Conservation (phyloP, 2,797 vertebrate species). For the Dendrocincla tyrannina region DNA sequence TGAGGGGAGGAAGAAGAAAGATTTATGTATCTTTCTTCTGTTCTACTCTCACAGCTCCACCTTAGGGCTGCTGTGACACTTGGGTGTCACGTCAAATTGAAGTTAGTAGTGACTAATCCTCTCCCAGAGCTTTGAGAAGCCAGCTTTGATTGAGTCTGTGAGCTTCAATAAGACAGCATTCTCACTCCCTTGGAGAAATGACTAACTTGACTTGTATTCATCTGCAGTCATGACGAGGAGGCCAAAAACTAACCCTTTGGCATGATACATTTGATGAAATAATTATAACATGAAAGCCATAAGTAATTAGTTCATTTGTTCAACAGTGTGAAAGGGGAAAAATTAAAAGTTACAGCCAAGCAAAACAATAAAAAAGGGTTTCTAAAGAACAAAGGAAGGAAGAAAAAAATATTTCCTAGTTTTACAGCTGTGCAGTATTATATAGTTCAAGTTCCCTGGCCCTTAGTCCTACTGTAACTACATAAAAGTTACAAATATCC, state of each 20-base stretch:
- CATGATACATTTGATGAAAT: neutral
- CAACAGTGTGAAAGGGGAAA: neutral
- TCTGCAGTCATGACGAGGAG: neutral
- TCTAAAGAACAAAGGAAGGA: neutral
- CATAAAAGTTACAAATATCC: neutral
- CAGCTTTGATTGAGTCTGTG: slow-evolving; percentile 21
- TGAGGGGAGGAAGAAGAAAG: neutral
- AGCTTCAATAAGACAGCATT: slow-evolving; percentile 8
- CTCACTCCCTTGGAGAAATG: slow-evolving; percentile 13
- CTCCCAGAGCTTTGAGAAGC: slow-evolving; percentile 40
- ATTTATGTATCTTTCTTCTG: neutral
- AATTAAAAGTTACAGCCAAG: neutral
- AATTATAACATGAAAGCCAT: neutral
- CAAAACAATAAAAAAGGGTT: neutral
- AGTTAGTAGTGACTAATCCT: neutral
- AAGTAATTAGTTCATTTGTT: neutral
- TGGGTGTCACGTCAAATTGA: neutral
- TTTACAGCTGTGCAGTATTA: neutral
- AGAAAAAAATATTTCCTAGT: neutral
- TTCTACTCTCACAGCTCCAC: neutral
- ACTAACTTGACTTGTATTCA: slow-evolving; percentile 15
- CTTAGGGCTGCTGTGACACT: slow-evolving; percentile 15
- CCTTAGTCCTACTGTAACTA: neutral
- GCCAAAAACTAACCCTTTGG: slow-evolving; percentile 18
- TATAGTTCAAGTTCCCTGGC: neutral